Evolutionary conservation across 2,888 invertebrate genomes (phyloP).

Genomic region (Lepidonotus clava): DNA sequence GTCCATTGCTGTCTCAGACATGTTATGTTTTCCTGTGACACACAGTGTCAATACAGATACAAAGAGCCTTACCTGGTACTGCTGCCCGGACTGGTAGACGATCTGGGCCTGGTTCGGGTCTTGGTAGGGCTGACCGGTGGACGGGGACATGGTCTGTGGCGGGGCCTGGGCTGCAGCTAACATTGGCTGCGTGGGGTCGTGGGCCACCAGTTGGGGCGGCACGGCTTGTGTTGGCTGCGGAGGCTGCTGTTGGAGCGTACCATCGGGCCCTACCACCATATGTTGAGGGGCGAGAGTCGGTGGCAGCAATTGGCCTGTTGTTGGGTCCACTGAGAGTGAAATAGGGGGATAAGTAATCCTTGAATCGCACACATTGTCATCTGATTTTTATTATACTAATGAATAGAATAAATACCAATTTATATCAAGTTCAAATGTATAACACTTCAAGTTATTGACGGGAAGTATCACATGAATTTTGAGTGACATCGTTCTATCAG

Average conservation of each 20-base stretch:
- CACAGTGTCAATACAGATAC: not conserved
- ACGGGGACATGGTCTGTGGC: not conserved
- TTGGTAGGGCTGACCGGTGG: not conserved
- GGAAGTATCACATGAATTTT: no score
- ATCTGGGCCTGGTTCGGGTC: conserved; percentile 43
- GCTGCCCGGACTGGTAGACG: conserved; percentile 29
- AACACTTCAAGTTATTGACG: no score
- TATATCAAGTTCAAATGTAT: no score
- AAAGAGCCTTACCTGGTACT: conserved; percentile 27
- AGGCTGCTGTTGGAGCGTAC: not conserved
- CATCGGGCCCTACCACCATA: conserved; percentile 18
- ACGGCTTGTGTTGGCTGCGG: not conserved
- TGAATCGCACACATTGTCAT: no score
- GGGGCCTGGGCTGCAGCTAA: not conserved
- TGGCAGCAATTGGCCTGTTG: conserved; percentile 9
- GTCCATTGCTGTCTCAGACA: no score
- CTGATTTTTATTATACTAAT: no score
- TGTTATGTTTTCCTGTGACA: not conserved
- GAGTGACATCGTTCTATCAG: no score
- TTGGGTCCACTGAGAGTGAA: conserved; percentile 13
- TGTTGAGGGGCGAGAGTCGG: conserved; percentile 6
- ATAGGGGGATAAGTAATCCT: no score
- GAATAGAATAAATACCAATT: no score
- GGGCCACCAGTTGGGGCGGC: not conserved
- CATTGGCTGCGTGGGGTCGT: not conserved